phyloP scores from a whole-genome alignment of 2,888 invertebrate genomes.

The Plebejus anna region DNA sequence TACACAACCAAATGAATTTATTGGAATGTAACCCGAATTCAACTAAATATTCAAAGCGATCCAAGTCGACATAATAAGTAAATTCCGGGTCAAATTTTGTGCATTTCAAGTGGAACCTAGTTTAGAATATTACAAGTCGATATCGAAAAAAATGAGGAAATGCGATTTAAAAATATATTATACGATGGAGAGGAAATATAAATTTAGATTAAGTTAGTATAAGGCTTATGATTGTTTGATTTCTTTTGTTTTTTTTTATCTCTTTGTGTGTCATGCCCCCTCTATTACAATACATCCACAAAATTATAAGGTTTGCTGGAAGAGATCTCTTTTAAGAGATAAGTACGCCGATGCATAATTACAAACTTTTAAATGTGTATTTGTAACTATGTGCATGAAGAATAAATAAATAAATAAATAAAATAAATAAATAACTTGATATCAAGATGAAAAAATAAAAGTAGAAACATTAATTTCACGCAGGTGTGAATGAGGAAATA shows the following conservation, averaged over 20 bases:
- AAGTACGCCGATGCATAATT: no score
- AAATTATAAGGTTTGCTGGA: no score
- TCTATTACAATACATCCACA: no score
- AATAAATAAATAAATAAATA: no score
- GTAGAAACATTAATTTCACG: neutral
- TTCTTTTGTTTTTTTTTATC: no score
- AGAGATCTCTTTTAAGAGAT: no score
- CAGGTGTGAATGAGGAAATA: neutral
- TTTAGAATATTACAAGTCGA: neutral
- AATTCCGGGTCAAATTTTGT: slow-evolving; percentile 8
- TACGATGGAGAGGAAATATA: neutral
- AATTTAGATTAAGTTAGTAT: neutral
- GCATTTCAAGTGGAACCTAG: slow-evolving; percentile 4
- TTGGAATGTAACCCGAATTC: neutral
- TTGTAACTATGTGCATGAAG: no score
- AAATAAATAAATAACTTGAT: neutral
- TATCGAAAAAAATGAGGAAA: neutral
- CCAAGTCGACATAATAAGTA: slow-evolving; percentile 3
- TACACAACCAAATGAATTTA: neutral
- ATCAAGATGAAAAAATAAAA: neutral
- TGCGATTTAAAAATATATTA: no score
- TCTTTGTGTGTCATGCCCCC: no score
- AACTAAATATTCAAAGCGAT: neutral
- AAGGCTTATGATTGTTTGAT: no score
- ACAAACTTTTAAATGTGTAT: no score